A percentile compares a stretch with the other conserved stretches of the same genome.
Conservation (phyloP, 2,113 vertebrate species). For the Brachyistius frenatus region DNA sequence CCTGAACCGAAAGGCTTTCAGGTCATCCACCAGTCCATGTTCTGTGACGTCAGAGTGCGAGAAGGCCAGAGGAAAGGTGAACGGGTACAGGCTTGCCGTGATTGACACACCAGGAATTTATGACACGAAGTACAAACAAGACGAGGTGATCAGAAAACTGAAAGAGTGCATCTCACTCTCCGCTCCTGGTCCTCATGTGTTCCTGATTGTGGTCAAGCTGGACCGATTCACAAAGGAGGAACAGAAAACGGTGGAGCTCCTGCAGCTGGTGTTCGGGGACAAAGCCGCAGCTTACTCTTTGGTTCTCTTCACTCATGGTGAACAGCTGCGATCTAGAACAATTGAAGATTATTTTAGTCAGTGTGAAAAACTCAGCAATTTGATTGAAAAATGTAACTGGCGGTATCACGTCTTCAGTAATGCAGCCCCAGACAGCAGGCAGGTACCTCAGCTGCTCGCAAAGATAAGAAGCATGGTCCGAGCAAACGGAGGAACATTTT, state of each 20-base stretch:
- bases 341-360: not conserved
- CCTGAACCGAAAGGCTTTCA: not conserved
- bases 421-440: not conserved
- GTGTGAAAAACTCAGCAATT: not conserved
- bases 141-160: slow-evolving; percentile 11
- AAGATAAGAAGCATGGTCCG: slow-evolving; percentile 9
- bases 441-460: slow-evolving; percentile 26
- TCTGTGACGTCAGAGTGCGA: slow-evolving; percentile 36
- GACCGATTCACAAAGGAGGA: slow-evolving; percentile 42
- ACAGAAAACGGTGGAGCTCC: slow-evolving; percentile 29
- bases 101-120: slow-evolving; percentile 55
- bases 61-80: slow-evolving; percentile 20
- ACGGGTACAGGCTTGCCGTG: slow-evolving; percentile 11
- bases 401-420: slow-evolving; percentile 43
- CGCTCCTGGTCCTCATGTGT: slow-evolving; percentile 38
- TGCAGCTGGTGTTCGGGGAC: slow-evolving; percentile 35
- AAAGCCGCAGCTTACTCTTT: slow-evolving; percentile 25
- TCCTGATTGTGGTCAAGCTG: slow-evolving; percentile 50
- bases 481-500: slow-evolving; percentile 37
- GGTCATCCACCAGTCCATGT: not conserved
- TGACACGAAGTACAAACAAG: slow-evolving; percentile 37
- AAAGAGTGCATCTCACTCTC: slow-evolving; percentile 34
- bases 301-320: slow-evolving; percentile 48
- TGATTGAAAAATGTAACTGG: slow-evolving; percentile 1
- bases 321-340: not conserved